These are phyloP conservation scores for Caenorhabditis becei DNA, from an alignment of 2,888 invertebrate genomes.

Conservation along the genomic window DNA sequence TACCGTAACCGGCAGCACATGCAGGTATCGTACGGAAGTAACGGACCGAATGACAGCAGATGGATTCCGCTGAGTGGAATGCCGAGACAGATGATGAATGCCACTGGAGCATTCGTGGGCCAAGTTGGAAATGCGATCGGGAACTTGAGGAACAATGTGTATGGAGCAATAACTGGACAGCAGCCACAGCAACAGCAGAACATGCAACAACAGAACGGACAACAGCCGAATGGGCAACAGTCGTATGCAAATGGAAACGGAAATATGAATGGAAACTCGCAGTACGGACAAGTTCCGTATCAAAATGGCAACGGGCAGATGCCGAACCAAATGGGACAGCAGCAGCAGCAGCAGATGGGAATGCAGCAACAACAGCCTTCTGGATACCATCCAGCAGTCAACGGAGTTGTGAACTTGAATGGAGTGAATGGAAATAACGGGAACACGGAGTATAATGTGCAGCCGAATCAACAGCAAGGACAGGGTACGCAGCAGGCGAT, in stretches of 20 bases:
- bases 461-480: conserved; percentile 20
- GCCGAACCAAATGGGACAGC: conserved; percentile 20
- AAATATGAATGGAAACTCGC: too few species aligned
- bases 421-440: conserved; percentile 67
- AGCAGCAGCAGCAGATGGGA: conserved; percentile 4
- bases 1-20: conserved; percentile 69
- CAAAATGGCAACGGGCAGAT: conserved; percentile 2
- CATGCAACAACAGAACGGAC: conserved; percentile 26
- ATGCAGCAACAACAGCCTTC: conserved; percentile 24
- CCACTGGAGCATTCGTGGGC: conserved; percentile 48
- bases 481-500: conserved; percentile 18
- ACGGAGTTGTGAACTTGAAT: conserved; percentile 65
- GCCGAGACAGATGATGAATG: conserved; percentile 48
- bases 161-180: conserved; percentile 39
- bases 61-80: conserved; percentile 59
- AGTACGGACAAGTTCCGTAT: conserved; percentile 19
- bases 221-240: neutral
- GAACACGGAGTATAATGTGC: conserved; percentile 58
- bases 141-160: conserved; percentile 33
- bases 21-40: conserved; percentile 49
- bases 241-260: conserved; percentile 30
- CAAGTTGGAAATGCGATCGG: conserved; percentile 52
- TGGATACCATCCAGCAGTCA: conserved; percentile 62
- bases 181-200: conserved; percentile 23
- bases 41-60: conserved; percentile 52